Conservation (phyloP, 2,888 invertebrate species). For the Epiblema foenella region DNA sequence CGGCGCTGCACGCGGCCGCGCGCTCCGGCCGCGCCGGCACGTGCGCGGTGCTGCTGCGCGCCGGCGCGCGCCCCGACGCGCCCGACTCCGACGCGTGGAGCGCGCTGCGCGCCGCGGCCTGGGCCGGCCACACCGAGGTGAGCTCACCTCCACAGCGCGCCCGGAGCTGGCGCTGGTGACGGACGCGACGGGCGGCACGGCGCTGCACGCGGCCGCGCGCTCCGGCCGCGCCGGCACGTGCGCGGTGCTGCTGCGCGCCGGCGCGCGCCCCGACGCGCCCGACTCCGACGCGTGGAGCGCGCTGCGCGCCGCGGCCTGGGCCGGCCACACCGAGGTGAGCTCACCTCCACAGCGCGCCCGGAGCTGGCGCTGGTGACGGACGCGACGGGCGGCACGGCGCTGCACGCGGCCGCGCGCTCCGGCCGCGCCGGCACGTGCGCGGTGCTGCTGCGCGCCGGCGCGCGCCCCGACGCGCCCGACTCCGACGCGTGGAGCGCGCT, state of each 20-base stretch:
- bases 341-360: no score
- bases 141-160: no score
- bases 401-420: no score
- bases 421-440: constrained; percentile 88
- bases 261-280: constrained; percentile 91
- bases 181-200: constrained; percentile 61
- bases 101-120: constrained; percentile 95
- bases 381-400: no score
- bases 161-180: constrained; percentile 73
- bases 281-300: constrained; percentile 97
- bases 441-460: constrained; percentile 87
- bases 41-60: no score
- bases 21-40: constrained; percentile 86
- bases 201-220: no score
- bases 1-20: no score
- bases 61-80: constrained; percentile 90
- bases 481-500: constrained; percentile 97
- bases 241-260: no score
- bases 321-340: constrained; percentile 93
- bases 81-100: constrained; percentile 97
- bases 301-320: constrained; percentile 97
- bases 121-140: constrained; percentile 97
- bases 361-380: constrained; percentile 77
- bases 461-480: constrained; percentile 92
- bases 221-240: constrained; percentile 86